A percentile compares a stretch with the other conserved stretches of the same genome.
Evolutionary conservation across 2,113 vertebrate genomes (phyloP).

Genomic region (Eurypyga helias): DNA sequence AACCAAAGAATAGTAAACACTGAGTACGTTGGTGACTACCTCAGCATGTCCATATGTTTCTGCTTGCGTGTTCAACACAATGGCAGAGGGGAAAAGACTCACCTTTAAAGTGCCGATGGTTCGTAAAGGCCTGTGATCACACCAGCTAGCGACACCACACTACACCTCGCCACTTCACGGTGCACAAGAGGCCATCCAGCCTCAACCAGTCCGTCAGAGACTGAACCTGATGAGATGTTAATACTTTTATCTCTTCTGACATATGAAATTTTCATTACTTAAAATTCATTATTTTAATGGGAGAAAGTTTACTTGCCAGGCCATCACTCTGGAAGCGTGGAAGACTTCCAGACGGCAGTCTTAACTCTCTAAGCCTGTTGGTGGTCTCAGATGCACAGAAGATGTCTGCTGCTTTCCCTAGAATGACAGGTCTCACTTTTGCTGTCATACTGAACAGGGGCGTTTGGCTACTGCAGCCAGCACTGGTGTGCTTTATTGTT

Average conservation of each 20-base stretch:
- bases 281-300: not conserved
- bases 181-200: not conserved
- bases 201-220: not conserved
- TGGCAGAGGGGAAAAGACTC: not conserved
- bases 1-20: constrained; percentile 23
- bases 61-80: not conserved
- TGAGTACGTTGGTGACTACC: not conserved
- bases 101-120: not conserved
- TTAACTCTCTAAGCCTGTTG: not conserved
- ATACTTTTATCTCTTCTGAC: not conserved
- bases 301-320: not conserved
- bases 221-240: not conserved
- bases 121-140: not conserved
- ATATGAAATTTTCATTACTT: not conserved
- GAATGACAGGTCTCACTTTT: not conserved
- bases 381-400: not conserved
- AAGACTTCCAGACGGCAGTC: not conserved
- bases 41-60: not conserved
- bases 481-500: not conserved
- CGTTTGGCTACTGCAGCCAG: not conserved
- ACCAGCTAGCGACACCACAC: not conserved
- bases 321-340: not conserved
- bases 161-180: not conserved
- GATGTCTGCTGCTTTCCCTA: not conserved
- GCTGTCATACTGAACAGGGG: not conserved